A percentile compares a stretch with the other conserved stretches of the same genome.
Evolutionary conservation across 2,797 vertebrate species (phyloP).

Genomic region (Micromesistius poutassou): DNA sequence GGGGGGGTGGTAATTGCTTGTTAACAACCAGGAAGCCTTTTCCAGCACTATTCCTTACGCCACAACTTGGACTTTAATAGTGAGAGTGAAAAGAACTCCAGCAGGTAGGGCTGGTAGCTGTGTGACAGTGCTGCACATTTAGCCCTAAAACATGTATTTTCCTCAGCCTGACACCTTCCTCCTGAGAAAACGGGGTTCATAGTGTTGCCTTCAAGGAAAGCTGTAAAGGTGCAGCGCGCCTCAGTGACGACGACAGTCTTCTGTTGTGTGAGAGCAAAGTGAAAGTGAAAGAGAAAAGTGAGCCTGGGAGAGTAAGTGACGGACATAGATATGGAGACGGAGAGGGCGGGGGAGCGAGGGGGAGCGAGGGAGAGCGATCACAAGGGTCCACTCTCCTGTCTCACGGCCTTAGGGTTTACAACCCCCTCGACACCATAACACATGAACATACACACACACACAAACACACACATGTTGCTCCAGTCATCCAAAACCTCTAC

Average conservation of each 20-base stretch:
- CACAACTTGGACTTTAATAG: constrained; percentile 53
- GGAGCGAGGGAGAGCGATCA: too few species aligned
- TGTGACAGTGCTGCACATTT: background rate
- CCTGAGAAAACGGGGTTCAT: background rate
- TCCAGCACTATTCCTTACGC: constrained; percentile 41
- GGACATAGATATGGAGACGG: too few species aligned
- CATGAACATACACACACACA: too few species aligned
- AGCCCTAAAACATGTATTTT: background rate
- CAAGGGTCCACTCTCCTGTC: too few species aligned
- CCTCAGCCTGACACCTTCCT: background rate
- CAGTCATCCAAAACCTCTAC: background rate
- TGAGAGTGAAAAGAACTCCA: constrained; percentile 37
- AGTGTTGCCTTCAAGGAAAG: background rate
- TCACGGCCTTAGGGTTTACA: too few species aligned
- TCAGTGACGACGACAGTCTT: background rate
- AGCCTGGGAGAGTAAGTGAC: too few species aligned
- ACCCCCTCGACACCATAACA: too few species aligned
- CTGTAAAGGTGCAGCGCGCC: background rate
- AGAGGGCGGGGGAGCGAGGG: too few species aligned
- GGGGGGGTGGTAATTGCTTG: constrained; percentile 65
- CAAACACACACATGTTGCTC: too few species aligned
- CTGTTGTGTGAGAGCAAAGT: too few species aligned
- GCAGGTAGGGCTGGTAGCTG: constrained; percentile 8
- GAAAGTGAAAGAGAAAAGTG: too few species aligned
- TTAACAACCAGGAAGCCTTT: constrained; percentile 61